Conservation (phyloP, 2,888 invertebrate species). For the Smittia sp. region DNA sequence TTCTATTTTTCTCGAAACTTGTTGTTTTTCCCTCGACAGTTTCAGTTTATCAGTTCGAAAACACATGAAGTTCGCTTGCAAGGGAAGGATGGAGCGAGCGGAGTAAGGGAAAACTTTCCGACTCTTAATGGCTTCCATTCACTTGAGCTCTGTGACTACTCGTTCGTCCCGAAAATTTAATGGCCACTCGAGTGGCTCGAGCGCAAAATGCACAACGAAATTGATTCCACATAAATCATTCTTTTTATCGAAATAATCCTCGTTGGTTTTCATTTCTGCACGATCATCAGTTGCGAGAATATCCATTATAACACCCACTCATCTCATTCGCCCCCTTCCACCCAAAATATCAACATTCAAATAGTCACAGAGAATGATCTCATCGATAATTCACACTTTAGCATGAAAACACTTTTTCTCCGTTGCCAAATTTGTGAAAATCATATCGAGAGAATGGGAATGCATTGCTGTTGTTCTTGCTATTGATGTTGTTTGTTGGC, state of each 20-base stretch:
- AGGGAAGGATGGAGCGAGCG: too few relatives aligned
- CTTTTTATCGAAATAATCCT: background rate
- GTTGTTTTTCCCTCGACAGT: conserved; percentile 1
- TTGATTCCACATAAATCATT: background rate
- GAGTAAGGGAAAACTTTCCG: background rate
- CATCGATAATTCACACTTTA: conserved; percentile 5
- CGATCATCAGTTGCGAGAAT: background rate
- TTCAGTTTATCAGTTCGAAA: conserved; percentile 1
- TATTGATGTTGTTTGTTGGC: background rate
- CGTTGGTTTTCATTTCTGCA: conserved; percentile 7
- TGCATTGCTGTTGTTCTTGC: background rate
- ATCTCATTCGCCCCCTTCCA: background rate
- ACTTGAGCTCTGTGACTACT: background rate
- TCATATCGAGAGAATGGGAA: background rate
- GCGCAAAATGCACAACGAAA: background rate
- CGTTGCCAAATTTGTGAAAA: background rate
- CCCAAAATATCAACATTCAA: conserved; percentile 1
- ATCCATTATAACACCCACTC: background rate
- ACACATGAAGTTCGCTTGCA: background rate
- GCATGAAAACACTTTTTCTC: background rate
- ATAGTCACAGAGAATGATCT: conserved; percentile 11
- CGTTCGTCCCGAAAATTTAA: background rate
- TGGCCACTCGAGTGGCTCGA: background rate
- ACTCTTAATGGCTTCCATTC: background rate
- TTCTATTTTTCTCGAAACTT: background rate